phyloP scores from a whole-genome alignment of 2,797 vertebrate species.

The Sebastes steindachneri region DNA sequence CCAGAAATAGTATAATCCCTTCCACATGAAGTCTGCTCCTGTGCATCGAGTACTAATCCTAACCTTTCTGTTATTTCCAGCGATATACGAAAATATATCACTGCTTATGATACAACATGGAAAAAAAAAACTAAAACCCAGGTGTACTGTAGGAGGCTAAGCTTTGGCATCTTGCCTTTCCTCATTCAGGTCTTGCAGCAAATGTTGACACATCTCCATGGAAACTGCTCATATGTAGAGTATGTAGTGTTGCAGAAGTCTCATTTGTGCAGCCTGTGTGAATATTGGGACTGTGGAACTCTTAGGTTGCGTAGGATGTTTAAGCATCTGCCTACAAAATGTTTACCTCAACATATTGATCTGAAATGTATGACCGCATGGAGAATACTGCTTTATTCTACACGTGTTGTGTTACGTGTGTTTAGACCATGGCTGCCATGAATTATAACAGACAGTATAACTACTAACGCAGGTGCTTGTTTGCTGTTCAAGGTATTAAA shows the following conservation, averaged over 20 bases:
- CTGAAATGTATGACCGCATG: not conserved
- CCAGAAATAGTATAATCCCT: constrained; percentile 11
- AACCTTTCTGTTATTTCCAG: not conserved
- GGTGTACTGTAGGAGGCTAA: constrained; percentile 42
- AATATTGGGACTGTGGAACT: constrained; percentile 29
- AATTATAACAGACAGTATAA: not conserved
- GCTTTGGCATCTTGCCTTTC: constrained; percentile 40
- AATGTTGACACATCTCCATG: constrained; percentile 66
- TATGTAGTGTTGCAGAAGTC: constrained; percentile 17
- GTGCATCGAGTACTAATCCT: not conserved
- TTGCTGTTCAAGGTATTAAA: not conserved
- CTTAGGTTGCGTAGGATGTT: constrained; percentile 19
- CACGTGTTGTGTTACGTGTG: not conserved
- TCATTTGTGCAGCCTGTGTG: constrained; percentile 3
- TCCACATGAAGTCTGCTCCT: not conserved
- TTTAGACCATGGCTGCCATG: not conserved
- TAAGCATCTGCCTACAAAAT: not conserved
- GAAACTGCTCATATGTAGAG: constrained; percentile 50
- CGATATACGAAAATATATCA: constrained; percentile 20
- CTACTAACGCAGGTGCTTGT: not conserved
- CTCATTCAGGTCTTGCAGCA: constrained; percentile 52
- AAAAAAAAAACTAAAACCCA: not conserved
- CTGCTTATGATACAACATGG: constrained; percentile 20
- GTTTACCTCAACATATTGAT: constrained; percentile 11
- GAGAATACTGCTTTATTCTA: not conserved